These are phyloP conservation scores for Pandemis heparana DNA, from an alignment of 2,888 invertebrate species.

Conservation along the genomic window DNA sequence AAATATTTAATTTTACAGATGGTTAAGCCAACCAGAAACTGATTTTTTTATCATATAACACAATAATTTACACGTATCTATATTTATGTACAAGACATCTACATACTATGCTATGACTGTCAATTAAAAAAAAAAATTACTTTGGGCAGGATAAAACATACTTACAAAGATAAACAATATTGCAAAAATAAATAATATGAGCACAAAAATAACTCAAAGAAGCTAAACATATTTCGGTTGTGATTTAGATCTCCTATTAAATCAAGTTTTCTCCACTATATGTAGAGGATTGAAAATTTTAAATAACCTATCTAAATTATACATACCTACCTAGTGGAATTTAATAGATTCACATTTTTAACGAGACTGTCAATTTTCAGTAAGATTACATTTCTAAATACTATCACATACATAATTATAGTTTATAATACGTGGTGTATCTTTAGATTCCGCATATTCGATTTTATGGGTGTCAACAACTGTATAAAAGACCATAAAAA, in stretches of 20 bases:
- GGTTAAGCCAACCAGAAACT: not conserved
- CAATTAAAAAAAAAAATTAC: not conserved
- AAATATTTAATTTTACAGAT: not conserved
- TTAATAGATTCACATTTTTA: not conserved
- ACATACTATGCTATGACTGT: not conserved
- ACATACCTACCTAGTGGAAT: not conserved
- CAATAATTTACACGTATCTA: slow-evolving; percentile 38
- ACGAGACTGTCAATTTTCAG: not conserved
- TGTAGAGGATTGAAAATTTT: not conserved
- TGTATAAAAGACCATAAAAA: not conserved
- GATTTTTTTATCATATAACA: not conserved
- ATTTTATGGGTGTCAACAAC: not conserved
- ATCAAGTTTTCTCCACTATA: not conserved
- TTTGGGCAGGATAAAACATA: not conserved
- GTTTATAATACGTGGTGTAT: not conserved
- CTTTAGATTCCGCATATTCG: slow-evolving; percentile 5
- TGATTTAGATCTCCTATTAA: not conserved
- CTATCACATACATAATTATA: slow-evolving; percentile 1
- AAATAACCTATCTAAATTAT: not conserved
- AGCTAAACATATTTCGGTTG: not conserved
- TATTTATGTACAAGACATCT: slow-evolving; percentile 34
- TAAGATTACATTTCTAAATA: not conserved
- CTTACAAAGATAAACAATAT: not conserved
- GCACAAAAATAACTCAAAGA: not conserved
- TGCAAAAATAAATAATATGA: not conserved